Conservation (phyloP, 2,797 vertebrate species). For the Acipenser ruthenus region DNA sequence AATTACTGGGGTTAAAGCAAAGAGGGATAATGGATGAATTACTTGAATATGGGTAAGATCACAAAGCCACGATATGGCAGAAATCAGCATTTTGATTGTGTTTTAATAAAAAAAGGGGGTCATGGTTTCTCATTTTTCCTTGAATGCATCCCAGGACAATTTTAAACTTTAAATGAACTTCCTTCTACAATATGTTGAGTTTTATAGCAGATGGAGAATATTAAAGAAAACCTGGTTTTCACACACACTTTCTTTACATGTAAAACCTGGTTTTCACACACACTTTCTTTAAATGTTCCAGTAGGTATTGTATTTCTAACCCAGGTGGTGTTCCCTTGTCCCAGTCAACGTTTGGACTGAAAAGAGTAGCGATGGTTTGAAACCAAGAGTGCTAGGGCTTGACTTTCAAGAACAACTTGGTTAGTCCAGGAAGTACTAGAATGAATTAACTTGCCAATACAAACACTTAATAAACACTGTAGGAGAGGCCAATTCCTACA, state of each 20-base stretch:
- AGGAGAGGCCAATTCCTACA: too few species aligned
- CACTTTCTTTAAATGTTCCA: background rate
- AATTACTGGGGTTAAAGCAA: constrained; percentile 11
- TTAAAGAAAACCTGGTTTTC: background rate
- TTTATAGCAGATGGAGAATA: constrained; percentile 4
- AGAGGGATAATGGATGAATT: constrained; percentile 7
- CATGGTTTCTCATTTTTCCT: background rate
- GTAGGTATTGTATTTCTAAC: constrained; percentile 9
- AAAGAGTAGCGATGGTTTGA: background rate
- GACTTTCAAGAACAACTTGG: too few species aligned
- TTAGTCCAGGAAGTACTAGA: too few species aligned
- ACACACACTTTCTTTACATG: background rate
- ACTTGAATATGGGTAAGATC: constrained; percentile 6
- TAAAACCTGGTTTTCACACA: too few species aligned
- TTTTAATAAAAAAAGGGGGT: too few species aligned
- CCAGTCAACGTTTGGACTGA: background rate
- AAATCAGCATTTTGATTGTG: too few species aligned
- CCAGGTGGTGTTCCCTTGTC: constrained; percentile 5
- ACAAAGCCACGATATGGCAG: background rate
- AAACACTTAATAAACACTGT: too few species aligned
- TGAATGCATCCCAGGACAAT: background rate
- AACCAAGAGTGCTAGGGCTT: too few species aligned
- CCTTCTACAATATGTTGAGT: background rate
- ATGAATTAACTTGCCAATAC: too few species aligned
- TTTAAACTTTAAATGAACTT: background rate